Conservation (phyloP, 37 sponge, comb jelly and placozoan genomes). For the Mnemiopsis leidyi region DNA sequence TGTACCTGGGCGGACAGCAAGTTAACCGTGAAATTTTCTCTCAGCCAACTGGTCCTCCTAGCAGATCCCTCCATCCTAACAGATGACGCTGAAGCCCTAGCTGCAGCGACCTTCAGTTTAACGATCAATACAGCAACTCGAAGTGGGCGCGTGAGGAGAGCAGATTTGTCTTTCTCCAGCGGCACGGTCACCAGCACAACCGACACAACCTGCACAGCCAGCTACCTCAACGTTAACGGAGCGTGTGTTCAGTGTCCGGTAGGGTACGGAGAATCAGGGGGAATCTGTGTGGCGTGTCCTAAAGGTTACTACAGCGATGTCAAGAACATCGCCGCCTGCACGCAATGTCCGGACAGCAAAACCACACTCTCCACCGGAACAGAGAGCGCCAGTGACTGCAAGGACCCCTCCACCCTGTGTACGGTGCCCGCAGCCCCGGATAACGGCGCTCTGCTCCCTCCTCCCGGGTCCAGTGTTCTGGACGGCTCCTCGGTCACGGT, state of each 20-base stretch:
- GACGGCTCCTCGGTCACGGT: no score
- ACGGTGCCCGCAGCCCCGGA: background rate
- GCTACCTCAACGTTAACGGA: background rate
- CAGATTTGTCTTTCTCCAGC: no score
- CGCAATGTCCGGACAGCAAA: background rate
- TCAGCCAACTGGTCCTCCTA: no score
- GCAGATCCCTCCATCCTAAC: no score
- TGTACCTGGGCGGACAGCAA: no score
- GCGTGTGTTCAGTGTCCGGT: background rate
- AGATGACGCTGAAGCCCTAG: no score
- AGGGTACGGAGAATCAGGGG: background rate
- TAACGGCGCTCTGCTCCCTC: background rate
- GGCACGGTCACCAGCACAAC: background rate
- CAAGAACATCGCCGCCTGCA: background rate
- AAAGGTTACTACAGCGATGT: background rate
- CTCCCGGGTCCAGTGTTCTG: background rate
- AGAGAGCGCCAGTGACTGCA: no score
- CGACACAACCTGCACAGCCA: background rate
- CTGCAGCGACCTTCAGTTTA: no score
- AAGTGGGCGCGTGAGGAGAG: no score
- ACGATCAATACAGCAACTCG: no score
- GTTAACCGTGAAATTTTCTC: no score
- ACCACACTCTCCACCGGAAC: background rate
- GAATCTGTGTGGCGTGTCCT: background rate
- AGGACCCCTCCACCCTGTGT: background rate